A percentile compares a stretch with the other conserved stretches of the same genome.
Conservation (phyloP, 1,140 invertebrate species). For the Belonocnema kinseyi region DNA sequence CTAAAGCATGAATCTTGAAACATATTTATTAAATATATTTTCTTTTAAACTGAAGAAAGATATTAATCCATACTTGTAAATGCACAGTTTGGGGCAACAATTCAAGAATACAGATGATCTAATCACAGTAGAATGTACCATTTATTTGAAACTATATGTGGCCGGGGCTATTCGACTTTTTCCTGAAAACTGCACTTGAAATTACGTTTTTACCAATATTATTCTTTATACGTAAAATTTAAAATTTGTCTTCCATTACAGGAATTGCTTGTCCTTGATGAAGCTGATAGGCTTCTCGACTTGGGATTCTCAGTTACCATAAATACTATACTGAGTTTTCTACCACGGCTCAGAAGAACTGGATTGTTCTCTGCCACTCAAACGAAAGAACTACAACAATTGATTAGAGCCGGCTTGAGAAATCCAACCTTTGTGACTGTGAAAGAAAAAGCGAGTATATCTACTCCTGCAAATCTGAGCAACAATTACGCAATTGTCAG, state of each 20-base stretch:
- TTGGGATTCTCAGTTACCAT: conserved; percentile 93
- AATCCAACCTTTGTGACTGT: conserved; percentile 96
- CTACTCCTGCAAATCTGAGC: conserved; percentile 87
- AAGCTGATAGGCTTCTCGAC: conserved; percentile 96
- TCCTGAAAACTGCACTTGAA: no score
- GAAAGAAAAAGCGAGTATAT: conserved; percentile 87
- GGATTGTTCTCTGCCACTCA: conserved; percentile 99
- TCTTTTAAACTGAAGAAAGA: no score
- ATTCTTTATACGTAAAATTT: background rate
- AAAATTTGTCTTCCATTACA: conserved; percentile 60
- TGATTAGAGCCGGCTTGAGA: conserved; percentile 94
- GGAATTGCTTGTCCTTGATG: conserved; percentile 96
- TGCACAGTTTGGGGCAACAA: no score
- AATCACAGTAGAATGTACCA: no score
- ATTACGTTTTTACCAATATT: no score
- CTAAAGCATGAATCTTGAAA: no score
- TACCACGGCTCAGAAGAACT: conserved; percentile 95
- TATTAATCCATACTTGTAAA: no score
- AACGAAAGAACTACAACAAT: conserved; percentile 93
- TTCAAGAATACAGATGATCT: no score
- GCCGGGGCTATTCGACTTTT: no score
- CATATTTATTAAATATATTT: no score
- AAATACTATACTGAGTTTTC: conserved; percentile 91
- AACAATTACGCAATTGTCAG: conserved; percentile 92
- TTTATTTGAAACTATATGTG: no score